phyloP scores from a whole-genome alignment of 1,140 invertebrate species.

The Papilio dardanus region DNA sequence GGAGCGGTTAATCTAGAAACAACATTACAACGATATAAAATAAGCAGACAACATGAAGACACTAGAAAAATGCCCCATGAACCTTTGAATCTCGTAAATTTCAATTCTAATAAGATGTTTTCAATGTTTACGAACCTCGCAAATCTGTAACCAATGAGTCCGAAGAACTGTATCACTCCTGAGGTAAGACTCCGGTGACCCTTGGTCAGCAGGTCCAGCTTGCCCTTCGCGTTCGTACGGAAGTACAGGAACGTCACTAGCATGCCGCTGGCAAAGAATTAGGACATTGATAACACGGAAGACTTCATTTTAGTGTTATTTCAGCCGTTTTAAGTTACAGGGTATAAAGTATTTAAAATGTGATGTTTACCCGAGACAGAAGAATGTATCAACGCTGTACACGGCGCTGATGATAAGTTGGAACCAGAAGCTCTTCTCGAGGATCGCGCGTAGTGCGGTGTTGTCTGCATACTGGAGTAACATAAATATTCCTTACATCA shows the following conservation, averaged over 20 bases:
- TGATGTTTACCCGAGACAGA: conserved; percentile 87
- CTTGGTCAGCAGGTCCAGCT: conserved; percentile 88
- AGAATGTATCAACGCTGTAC: conserved; percentile 96
- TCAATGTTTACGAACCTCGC: conserved; percentile 81
- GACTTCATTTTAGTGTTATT: too few species aligned
- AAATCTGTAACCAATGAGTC: conserved; percentile 91
- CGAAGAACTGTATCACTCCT: conserved; percentile 88
- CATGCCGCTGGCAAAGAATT: conserved; percentile 84
- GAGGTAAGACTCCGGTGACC: conserved; percentile 87
- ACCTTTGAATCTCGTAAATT: too few species aligned
- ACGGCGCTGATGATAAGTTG: conserved; percentile 93
- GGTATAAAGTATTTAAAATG: neutral
- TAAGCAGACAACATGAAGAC: too few species aligned
- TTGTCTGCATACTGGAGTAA: conserved; percentile 88
- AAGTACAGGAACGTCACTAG: conserved; percentile 93
- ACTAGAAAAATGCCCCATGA: too few species aligned
- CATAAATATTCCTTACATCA: neutral
- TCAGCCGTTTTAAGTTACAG: neutral
- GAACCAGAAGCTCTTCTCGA: conserved; percentile 91
- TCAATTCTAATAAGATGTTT: too few species aligned
- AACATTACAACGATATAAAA: too few species aligned
- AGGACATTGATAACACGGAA: neutral
- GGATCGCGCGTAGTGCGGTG: conserved; percentile 89
- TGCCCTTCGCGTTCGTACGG: conserved; percentile 90
- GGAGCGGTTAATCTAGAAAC: conserved; percentile 88